A percentile compares a stretch with the other conserved stretches of the same genome.
Conservation (phyloP, 2,113 vertebrate species). For the Semnopithecus entellus region DNA sequence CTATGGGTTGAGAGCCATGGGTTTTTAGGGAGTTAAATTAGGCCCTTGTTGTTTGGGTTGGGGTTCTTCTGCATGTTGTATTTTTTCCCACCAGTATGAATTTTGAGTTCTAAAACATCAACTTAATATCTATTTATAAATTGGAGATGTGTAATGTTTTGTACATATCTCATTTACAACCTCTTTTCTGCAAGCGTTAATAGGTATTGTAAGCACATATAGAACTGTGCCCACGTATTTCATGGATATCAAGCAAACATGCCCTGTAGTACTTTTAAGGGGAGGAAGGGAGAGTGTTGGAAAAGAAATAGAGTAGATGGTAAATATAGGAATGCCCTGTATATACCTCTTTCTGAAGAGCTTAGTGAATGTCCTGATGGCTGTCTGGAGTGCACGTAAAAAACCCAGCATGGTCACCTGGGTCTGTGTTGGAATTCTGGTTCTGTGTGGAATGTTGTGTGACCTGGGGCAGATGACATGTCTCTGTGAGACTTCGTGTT, state of each 20-base stretch:
- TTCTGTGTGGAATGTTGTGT: background rate
- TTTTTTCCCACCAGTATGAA: background rate
- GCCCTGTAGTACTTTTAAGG: background rate
- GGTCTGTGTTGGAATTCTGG: background rate
- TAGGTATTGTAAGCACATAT: background rate
- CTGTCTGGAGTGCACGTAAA: background rate
- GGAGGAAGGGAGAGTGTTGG: background rate
- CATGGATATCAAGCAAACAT: background rate
- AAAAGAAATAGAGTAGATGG: background rate
- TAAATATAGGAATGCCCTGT: background rate
- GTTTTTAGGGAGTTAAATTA: background rate
- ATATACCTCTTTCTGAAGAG: background rate
- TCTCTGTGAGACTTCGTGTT: background rate
- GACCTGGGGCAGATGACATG: background rate
- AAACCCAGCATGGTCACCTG: background rate
- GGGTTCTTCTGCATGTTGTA: background rate
- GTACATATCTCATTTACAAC: background rate
- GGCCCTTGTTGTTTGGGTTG: background rate
- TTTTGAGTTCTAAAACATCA: background rate
- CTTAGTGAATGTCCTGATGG: background rate
- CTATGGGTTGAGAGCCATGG: background rate
- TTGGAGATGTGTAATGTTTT: background rate
- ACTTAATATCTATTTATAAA: background rate
- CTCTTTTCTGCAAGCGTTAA: background rate
- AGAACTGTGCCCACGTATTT: background rate